Evolutionary conservation across 1,140 invertebrate species (phyloP).

Genomic region (Muscidifurax raptorellus): DNA sequence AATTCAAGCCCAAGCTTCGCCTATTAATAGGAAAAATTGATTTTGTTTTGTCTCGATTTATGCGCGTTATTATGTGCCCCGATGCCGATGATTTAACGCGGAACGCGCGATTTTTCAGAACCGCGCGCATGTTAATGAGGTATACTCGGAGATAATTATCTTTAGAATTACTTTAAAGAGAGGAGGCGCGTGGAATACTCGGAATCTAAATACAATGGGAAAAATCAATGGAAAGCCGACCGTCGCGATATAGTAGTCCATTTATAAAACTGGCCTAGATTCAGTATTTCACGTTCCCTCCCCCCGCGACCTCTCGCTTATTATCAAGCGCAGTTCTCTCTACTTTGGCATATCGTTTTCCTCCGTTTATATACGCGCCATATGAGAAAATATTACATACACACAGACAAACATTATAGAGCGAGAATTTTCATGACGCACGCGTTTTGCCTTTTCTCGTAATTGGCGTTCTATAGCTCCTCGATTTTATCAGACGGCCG

Average conservation of each 20-base stretch:
- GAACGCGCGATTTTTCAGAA: background rate
- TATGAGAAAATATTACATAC: constrained; percentile 8
- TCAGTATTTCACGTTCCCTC: constrained; percentile 1
- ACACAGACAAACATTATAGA: background rate
- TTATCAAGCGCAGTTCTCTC: constrained; percentile 27
- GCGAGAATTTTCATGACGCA: constrained; percentile 30
- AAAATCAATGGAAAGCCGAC: constrained; percentile 15
- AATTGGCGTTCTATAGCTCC: constrained; percentile 40
- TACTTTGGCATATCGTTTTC: background rate
- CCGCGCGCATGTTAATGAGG: background rate
- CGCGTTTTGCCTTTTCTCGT: constrained; percentile 37
- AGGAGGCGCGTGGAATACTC: background rate
- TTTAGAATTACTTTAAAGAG: background rate
- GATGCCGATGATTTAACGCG: constrained; percentile 5
- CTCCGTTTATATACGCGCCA: background rate
- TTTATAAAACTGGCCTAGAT: constrained; percentile 44
- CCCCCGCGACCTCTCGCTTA: background rate
- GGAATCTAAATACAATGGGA: constrained; percentile 37
- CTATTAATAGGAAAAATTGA: constrained; percentile 19
- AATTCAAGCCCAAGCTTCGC: background rate
- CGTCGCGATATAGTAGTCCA: background rate
- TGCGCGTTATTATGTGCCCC: background rate
- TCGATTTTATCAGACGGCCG: constrained; percentile 41
- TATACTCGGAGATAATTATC: background rate
- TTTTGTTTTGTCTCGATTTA: constrained; percentile 2